Percentiles rank a stretch among this genome's conserved stretches.
phyloP scores from a whole-genome alignment of 2,888 invertebrate species.

The Oeneis ivallda region DNA sequence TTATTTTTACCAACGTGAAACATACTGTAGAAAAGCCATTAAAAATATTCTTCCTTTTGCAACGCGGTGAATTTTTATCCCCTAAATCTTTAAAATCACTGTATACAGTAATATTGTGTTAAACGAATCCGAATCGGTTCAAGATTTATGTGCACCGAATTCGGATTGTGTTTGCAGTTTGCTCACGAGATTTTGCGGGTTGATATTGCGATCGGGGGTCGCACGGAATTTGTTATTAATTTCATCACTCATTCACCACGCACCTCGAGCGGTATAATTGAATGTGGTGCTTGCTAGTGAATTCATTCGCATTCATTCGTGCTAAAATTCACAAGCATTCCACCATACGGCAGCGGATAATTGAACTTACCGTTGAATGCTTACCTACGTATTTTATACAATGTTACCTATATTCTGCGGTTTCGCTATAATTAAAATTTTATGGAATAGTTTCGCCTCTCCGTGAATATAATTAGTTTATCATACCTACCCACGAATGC shows the following conservation, averaged over 20 bases:
- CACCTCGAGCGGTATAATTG: conserved; percentile 49
- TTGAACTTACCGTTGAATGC: conserved; percentile 20
- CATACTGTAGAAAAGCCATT: neutral
- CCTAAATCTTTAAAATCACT: conserved; percentile 8
- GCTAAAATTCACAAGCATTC: conserved; percentile 33
- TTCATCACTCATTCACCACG: conserved; percentile 48
- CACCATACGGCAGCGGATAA: conserved; percentile 21
- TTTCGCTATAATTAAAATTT: conserved; percentile 15
- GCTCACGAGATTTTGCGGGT: conserved; percentile 34
- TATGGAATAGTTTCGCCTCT: conserved; percentile 13
- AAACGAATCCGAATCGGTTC: conserved; percentile 28
- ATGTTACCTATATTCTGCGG: conserved; percentile 14
- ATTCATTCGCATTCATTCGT: conserved; percentile 48
- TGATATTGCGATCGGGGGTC: conserved; percentile 41
- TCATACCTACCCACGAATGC: neutral
- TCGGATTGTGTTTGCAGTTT: conserved; percentile 31
- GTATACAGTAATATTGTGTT: conserved; percentile 23
- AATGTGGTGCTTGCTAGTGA: conserved; percentile 52
- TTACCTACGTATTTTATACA: conserved; percentile 21
- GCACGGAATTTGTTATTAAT: conserved; percentile 58
- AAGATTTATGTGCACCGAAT: conserved; percentile 30
- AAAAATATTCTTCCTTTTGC: neutral
- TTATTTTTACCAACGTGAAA: neutral
- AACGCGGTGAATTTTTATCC: conserved; percentile 14
- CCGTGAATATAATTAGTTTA: conserved; percentile 3